A percentile compares a stretch with the other conserved stretches of the same genome.
Evolutionary conservation across 2,113 vertebrate species (phyloP).

Genomic region (Dipodomys ordii): DNA sequence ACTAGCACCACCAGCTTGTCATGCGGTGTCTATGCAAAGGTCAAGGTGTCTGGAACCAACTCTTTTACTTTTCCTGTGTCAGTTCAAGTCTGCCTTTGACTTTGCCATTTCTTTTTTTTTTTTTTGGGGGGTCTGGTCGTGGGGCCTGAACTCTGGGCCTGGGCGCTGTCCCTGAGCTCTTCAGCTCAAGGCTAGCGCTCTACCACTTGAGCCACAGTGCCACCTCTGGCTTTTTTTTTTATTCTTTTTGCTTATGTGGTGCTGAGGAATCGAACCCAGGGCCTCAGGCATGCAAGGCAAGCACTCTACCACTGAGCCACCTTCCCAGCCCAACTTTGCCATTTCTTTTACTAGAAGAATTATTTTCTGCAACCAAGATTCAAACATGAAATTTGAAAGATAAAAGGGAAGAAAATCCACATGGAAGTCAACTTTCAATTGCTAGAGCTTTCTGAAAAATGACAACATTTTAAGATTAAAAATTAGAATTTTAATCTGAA

Average conservation of each 20-base stretch:
- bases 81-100: not conserved
- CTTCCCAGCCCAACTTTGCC: too few species aligned
- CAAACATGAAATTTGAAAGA: constrained; percentile 37
- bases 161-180: too few species aligned
- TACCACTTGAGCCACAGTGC: too few species aligned
- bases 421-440: not conserved
- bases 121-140: too few species aligned
- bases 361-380: constrained; percentile 57
- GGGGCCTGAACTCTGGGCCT: too few species aligned
- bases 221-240: too few species aligned
- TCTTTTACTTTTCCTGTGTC: not conserved
- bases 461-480: constrained; percentile 21
- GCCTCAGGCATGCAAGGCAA: too few species aligned
- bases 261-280: too few species aligned
- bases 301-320: too few species aligned
- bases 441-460: not conserved
- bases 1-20: not conserved
- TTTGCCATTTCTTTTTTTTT: not conserved
- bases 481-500: too few species aligned
- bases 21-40: not conserved
- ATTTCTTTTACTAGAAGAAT: not conserved
- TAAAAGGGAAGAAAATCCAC: not conserved
- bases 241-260: too few species aligned
- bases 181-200: too few species aligned
- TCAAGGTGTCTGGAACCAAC: not conserved